These are phyloP conservation scores for Drosophila ohnishii DNA, from an alignment of 1,140 invertebrate species.

Conservation along the genomic window DNA sequence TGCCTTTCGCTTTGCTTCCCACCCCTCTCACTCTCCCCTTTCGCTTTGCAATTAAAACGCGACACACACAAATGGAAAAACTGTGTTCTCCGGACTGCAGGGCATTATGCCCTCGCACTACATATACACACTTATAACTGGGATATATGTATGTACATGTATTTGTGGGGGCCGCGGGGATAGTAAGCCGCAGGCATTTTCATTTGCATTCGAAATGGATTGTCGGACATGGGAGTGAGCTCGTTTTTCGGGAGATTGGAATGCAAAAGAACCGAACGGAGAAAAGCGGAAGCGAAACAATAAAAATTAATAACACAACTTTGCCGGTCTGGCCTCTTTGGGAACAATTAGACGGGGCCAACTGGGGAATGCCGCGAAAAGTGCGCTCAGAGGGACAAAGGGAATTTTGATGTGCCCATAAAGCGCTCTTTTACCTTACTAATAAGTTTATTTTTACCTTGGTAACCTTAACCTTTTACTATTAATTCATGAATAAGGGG, in stretches of 20 bases:
- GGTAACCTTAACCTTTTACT: background rate
- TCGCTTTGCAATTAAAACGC: slow-evolving; percentile 63
- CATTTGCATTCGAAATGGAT: slow-evolving; percentile 60
- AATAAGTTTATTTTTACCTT: background rate
- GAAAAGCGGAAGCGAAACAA: slow-evolving; percentile 31
- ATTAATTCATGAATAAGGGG: background rate
- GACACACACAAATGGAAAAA: slow-evolving; percentile 69
- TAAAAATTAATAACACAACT: slow-evolving; percentile 65
- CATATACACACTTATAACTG: slow-evolving; percentile 10
- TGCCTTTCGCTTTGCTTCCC: slow-evolving; percentile 1
- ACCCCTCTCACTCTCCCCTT: background rate
- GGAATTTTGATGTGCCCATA: background rate
- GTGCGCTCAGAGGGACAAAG: slow-evolving; percentile 13
- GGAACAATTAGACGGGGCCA: slow-evolving; percentile 24
- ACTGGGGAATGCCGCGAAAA: slow-evolving; percentile 20
- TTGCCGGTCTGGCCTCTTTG: slow-evolving; percentile 22
- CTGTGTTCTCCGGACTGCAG: slow-evolving; percentile 52
- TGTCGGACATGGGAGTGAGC: slow-evolving; percentile 28
- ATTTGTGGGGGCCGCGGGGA: slow-evolving; percentile 15
- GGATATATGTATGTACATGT: background rate
- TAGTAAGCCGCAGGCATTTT: slow-evolving; percentile 57
- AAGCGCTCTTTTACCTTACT: background rate
- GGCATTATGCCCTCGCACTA: slow-evolving; percentile 41
- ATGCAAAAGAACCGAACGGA: slow-evolving; percentile 8
- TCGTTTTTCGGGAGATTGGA: slow-evolving; percentile 5